Evolutionary conservation across 1,140 invertebrate genomes (phyloP).

Genomic region (Galleria mellonella): DNA sequence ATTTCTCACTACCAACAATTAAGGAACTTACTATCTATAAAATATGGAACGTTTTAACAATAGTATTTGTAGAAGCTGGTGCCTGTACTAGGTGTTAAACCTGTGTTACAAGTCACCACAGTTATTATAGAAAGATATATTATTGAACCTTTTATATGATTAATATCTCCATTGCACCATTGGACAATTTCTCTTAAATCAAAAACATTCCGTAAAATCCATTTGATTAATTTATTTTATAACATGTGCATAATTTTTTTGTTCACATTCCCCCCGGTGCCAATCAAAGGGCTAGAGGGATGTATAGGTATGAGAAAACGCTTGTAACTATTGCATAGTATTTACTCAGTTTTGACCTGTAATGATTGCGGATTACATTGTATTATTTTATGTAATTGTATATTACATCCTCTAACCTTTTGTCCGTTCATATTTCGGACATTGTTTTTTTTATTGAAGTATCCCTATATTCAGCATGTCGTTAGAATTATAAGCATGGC

Average conservation of each 20-base stretch:
- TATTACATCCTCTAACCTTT: slow-evolving; percentile 63
- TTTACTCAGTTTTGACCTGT: neutral
- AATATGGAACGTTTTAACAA: too few species aligned
- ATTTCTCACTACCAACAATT: too few species aligned
- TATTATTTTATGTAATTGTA: slow-evolving; percentile 18
- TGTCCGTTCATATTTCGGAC: slow-evolving; percentile 25
- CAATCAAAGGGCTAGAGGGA: slow-evolving; percentile 64
- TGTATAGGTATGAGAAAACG: slow-evolving; percentile 55
- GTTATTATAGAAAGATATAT: too few species aligned
- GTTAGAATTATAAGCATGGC: slow-evolving; percentile 5
- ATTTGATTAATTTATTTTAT: slow-evolving; percentile 16
- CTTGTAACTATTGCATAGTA: slow-evolving; percentile 2
- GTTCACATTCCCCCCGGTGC: slow-evolving; percentile 33
- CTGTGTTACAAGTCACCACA: too few species aligned
- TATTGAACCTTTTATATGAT: too few species aligned
- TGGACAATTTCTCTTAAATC: neutral
- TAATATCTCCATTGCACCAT: too few species aligned
- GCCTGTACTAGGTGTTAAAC: too few species aligned
- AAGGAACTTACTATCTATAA: too few species aligned
- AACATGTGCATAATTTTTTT: slow-evolving; percentile 11
- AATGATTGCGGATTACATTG: neutral
- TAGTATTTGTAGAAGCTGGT: too few species aligned
- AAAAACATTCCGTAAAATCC: too few species aligned
- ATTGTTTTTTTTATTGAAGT: neutral
- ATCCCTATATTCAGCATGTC: neutral